Conservation (phyloP, 2,797 vertebrate genomes). For the Fistularia commersonii region DNA sequence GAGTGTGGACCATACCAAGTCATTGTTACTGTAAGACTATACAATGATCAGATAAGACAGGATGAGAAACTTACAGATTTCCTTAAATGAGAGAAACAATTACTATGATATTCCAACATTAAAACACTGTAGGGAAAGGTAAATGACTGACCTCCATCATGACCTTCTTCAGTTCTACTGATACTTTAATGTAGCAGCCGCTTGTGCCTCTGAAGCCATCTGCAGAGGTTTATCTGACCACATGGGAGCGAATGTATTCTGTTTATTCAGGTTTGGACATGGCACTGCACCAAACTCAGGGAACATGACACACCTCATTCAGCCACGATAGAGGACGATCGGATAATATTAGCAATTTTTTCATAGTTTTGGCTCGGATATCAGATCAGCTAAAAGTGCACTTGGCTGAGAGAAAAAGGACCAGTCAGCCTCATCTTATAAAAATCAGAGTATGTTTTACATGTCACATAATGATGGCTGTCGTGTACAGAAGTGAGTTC, state of each 20-base stretch:
- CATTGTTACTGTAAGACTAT: too few species aligned
- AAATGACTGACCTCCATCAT: slow-evolving; percentile 1
- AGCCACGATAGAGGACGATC: neutral
- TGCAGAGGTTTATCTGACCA: slow-evolving; percentile 8
- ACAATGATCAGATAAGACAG: too few species aligned
- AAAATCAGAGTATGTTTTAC: too few species aligned
- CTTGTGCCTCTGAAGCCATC: slow-evolving; percentile 15
- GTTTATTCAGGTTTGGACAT: slow-evolving; percentile 15
- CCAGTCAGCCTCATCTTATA: too few species aligned
- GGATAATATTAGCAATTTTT: too few species aligned
- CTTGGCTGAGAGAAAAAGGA: too few species aligned
- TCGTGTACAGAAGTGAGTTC: too few species aligned
- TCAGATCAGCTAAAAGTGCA: too few species aligned
- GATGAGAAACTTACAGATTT: too few species aligned
- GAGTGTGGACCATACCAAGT: too few species aligned
- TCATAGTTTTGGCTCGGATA: too few species aligned
- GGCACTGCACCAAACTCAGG: slow-evolving; percentile 47
- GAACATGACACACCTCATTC: slow-evolving; percentile 28
- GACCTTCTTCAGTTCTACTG: neutral
- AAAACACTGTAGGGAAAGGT: neutral
- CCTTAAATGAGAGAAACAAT: neutral
- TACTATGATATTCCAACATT: neutral
- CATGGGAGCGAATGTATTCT: slow-evolving; percentile 13
- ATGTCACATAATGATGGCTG: too few species aligned
- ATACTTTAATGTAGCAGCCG: slow-evolving; percentile 19